Base-by-base conservation (phyloP, 64 coral and sea anemone genomes). In the Stichodactyla helianthus region DNA sequence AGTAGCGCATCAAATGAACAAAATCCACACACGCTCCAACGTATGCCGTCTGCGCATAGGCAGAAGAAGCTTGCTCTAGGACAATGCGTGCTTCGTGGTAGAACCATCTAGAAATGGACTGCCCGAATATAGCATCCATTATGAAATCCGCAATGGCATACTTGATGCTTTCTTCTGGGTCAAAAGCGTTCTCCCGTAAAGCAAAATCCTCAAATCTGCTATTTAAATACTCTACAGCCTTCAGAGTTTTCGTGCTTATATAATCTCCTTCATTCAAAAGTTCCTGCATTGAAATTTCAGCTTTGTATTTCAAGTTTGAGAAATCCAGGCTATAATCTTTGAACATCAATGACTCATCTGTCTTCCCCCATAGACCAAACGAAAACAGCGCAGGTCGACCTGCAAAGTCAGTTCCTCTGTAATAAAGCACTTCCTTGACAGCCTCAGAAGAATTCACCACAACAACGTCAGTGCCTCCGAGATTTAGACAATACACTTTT, bases 311-410 rank as follows among this genome's bases (percentile, higher is more conserved):
- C 13, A 53, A 44, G 18, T 54, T 55, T 84, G n/a, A 57, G 83
- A 58, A 84, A 62, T 84, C 54, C 7, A 10, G 55, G 10, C 27
- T 27, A 25, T 60, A 84, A 19, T 84, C 83, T 63, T 35, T 58
- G 55, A 84, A 10, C 59, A 84, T 84, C 18, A 84, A 27, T 7
- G 83, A 31, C 25, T 54, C 22, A 2, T n/a, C 59, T 63, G 11
- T 23, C 6, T 0, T 58, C 10, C 5, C 9, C 83, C 83, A 84
- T 6, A 84, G 83, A 60, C 56, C 83, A 84, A 84, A 84, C 7
- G 83, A 84, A 84, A 58, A 84, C 54, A 84, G 27, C 18, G 18
- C 25, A 60, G 83, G 83, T 16, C 83, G 54, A 27, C 83, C 83
- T 84, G 83, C 14, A 61, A 84, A 84, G 22, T 60, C 83, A 25